Evolutionary conservation across 2,888 invertebrate species (phyloP), one percentile per base, ranked within the genome.

Genomic region (Pandemis cinnamomeana): DNA sequence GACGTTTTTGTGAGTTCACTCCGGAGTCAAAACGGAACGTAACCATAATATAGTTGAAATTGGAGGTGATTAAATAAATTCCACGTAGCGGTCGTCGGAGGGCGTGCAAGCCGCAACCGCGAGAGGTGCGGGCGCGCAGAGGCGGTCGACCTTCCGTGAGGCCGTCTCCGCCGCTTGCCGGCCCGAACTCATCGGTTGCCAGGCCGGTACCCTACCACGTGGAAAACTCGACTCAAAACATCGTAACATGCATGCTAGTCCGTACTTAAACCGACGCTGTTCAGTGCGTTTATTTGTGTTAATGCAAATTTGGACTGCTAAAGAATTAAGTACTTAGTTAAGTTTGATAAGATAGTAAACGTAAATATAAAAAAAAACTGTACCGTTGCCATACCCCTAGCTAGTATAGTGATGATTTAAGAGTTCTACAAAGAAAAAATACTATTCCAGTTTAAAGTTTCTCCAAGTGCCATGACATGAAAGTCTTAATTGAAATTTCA

Each of bases 141-240:
- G 91, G 91, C 91, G 82, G 92, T 89, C 92, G 93, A 93, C 93
- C 93, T 93, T 93, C 93, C 90, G 83, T 90, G 92, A 92, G 93
- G 93, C 92, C 93, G 91, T 88, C 85, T 85, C 84, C 67, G 67
- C 71, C 44, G 60, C 74, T 15, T 41, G 53, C 67, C 55, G 51
- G 13, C 72, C 15, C 55, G 15, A 10, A 36, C 61, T 72, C 67
- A 51, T 70, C 77, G 69, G 69, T 75, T 68, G 64, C 71, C 58
- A 46, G 69, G 70, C 70, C 61, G 48, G 7, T 13, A 27, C 48
- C 63, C 60, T 36, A 61, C 69, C 73, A 73, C 73, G 73, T 73
- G 73, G 72, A 55, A 36, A 66, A 67, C 62, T 55, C 67, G 67
- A 36, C 66, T 51, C 51, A 27, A 27, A 53, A 41, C 41, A 53